Evolutionary conservation across 2,888 invertebrate genomes (phyloP), one percentile per base, ranked within the genome.

Genomic region (Galerucella calmariensis): DNA sequence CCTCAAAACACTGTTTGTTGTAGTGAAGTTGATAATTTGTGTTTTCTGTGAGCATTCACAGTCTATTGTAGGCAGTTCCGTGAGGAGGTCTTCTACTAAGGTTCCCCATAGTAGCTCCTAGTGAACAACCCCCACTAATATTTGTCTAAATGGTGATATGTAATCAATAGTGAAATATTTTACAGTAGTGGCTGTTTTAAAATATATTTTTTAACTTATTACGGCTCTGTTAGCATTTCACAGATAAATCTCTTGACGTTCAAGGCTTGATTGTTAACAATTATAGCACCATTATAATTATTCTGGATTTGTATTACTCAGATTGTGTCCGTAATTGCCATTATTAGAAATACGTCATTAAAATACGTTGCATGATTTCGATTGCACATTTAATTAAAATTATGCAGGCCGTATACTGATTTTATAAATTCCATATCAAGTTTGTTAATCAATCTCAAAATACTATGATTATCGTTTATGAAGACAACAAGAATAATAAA

Each of bases 211-310:
- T 51, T 8, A n/a, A n/a, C 14, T 51, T n/a, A 51, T n/a, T 51
- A 5, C n/a, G n/a, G n/a, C 14, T 5, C 51, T 51, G 51, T 6
- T 51, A 51, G 14, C 5, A 14, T 14, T n/a, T 51, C n/a, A 51
- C n/a, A 48, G 14, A 51, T 51, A 51, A 8, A 41, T 51, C 51
- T 51, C 51, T 51, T 51, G n/a, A 51, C 0, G 51, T 51, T n/a
- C 20, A 56, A 56, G 10, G 20, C 20, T 16, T 16, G 20, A 10
- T 56, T 16, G 3, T 20, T 56, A 20, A 56, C 16, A 53, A 53
- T 53, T n/a, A 53, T 53, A 56, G n/a, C 51, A 51, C 14, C n/a
- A 51, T 51, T 51, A 51, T 51, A 51, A 51, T 51, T 51, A 51
- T 8, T 51, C n/a, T 51, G 51, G n/a, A 51, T 51, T n/a, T n/a